These are phyloP conservation scores for Tenodera sinensis DNA, from an alignment of 2,888 invertebrate species.

Conservation along the genomic window DNA sequence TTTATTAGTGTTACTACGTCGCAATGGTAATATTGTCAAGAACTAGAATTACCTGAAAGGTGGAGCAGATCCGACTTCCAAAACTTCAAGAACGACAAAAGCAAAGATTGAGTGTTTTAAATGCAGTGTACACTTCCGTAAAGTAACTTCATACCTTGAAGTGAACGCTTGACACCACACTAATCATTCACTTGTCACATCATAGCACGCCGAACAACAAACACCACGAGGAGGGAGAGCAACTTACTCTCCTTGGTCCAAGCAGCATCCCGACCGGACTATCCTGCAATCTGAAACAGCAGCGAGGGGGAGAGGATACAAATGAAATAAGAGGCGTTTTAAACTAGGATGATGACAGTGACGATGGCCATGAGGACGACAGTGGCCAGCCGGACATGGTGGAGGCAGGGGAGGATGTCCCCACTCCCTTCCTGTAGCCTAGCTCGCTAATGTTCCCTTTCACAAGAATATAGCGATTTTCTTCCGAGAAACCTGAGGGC, in stretches of 20 bases:
- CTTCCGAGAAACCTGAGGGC: no score
- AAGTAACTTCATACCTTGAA: background rate
- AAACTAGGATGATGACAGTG: background rate
- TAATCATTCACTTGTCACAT: background rate
- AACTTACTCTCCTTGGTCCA: background rate
- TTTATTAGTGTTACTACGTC: no score
- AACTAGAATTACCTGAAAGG: background rate
- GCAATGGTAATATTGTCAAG: no score
- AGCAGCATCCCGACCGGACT: background rate
- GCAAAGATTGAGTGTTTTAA: background rate
- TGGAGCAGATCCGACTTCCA: background rate
- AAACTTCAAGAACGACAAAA: background rate
- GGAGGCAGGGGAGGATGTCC: background rate
- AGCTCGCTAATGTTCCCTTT: no score
- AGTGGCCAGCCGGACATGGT: background rate
- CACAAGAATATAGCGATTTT: no score
- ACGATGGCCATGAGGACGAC: background rate
- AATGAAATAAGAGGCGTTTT: conserved; percentile 8
- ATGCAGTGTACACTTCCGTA: background rate
- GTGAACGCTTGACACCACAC: background rate
- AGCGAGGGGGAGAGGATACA: background rate
- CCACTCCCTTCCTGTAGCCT: background rate
- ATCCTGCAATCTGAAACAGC: background rate
- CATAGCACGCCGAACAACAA: background rate
- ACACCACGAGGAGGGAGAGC: background rate